phyloP scores from a whole-genome alignment of 2,113 vertebrate species.

The Anser cygnoides region DNA sequence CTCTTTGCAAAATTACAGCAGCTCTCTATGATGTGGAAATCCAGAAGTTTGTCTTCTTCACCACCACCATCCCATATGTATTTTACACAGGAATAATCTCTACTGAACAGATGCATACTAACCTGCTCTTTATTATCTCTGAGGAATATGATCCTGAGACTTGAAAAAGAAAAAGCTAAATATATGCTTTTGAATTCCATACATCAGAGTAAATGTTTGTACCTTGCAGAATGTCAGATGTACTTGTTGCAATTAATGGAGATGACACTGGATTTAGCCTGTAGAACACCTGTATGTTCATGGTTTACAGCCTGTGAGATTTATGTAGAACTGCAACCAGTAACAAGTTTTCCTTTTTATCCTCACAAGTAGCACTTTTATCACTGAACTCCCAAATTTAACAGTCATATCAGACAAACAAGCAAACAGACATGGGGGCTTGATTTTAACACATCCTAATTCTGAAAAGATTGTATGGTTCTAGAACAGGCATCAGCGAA shows the following conservation, averaged over 20 bases:
- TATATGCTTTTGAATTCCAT: not conserved
- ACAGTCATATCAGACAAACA: not conserved
- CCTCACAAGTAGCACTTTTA: not conserved
- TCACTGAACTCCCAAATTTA: not conserved
- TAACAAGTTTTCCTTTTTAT: not conserved
- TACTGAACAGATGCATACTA: not conserved
- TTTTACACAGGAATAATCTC: not conserved
- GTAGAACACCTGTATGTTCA: not conserved
- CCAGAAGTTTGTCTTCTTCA: constrained; percentile 7
- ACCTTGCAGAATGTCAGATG: too few species aligned
- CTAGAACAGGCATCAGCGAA: not conserved
- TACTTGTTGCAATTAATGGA: not conserved
- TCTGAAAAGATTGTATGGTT: not conserved
- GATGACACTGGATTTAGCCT: not conserved
- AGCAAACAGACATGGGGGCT: rapidly evolving
- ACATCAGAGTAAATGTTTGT: not conserved
- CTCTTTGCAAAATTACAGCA: not conserved
- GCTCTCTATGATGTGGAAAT: not conserved
- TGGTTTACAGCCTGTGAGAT: not conserved
- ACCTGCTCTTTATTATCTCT: not conserved
- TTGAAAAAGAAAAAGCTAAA: not conserved
- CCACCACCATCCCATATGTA: not conserved
- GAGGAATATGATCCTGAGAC: not conserved
- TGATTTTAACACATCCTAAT: not conserved
- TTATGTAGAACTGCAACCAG: not conserved